Evolutionary conservation across 2,113 vertebrate species (phyloP), one percentile per base, ranked within the genome.

Genomic region (Pluvialis apricaria): DNA sequence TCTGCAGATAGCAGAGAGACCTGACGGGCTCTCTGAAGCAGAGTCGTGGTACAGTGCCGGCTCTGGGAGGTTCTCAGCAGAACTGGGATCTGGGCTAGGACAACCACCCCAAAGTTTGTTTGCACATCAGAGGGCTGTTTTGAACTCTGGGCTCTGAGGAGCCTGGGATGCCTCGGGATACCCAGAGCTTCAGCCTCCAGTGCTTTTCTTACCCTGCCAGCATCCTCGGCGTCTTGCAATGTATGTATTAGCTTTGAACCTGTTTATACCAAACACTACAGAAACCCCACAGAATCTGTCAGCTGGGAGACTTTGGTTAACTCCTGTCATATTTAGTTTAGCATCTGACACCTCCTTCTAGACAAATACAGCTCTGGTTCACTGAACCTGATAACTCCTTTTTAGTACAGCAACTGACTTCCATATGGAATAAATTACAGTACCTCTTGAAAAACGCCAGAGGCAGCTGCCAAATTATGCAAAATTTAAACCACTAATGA

Each of bases 341-440:
- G 97, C 97, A 94, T 97, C 96, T 55, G 90, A 96, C 97, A 97
- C 95, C 97, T 97, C 95, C 96, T 97, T 31, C 78, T 73, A 76
- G 96, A 73, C 96, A 97, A 95, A 89, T n/a, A 71, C 91, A 49
- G 81, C 75, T 89, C 96, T 2, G 89, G 96, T 89, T 96, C 96
- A 44, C n/a, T 24, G 92, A 92, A 70, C 97, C 96, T 16, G 97
- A 95, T 97, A 97, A 89, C 92, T 97, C 96, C 90, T 85, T 52
- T n/a, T 88, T 60, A 91, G 90, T 96, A 86, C 95, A 73, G 94
- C 86, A n/a, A 86, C 71, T 92, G 84, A 96, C 93, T 97, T 93
- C 95, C 95, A 96, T 80, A 94, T 94, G 82, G 96, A 96, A 90
- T 51, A 79, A 68, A 82, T 92, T 89, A 81, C 87, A 73, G 94